Base-by-base conservation (phyloP, 2,113 vertebrate genomes). In the Prunella himalayana region DNA sequence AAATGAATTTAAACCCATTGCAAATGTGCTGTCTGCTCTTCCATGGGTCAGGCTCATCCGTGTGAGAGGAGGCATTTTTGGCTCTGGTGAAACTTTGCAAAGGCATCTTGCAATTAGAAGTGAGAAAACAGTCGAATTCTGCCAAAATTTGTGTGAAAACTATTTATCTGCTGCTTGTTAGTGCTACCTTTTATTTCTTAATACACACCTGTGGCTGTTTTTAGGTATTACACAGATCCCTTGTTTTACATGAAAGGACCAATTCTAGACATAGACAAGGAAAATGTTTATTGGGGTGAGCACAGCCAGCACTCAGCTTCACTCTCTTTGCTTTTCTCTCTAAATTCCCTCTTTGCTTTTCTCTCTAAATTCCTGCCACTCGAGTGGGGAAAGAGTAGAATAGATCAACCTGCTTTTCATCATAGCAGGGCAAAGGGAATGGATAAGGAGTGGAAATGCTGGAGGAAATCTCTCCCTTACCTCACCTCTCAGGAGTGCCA, bases 1-100 rank as follows among this genome's bases (percentile, higher is more conserved):
- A 47, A 87, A 51, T 63, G 79, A 88, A 96, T 95, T 95, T 69
- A 73, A 97, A 90, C 82, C 63, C 57, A 42, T 75, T 63, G 54
- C 79, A 91, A 82, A 73, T 22, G 20, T 53, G 60, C 82, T 78
- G 56, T 44, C 53, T 93, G 69, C 44, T 35, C 24, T 80, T 86
- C 83, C 63, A 2, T 56, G 31, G 39, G 24, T 79, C 81, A 94
- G 30, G 86, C 90, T 96, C 86, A 86, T 78, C 25, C 9, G 13
- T 35, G 47, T 56, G 63, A 93, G 83, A 51, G 64, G 28, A 71
- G 60, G 72, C 69, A 57, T 39, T 86, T 71, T 72, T 91, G 59
- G 53, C 73, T 92, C 31, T 61, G 22, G 14, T 42, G 41, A 53
- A 88, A 88, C 15, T 90, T 86, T 68, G 31, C n/a, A 28, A 92